phyloP scores from a whole-genome alignment of 1,140 invertebrate genomes.

The Hyles vespertilio region DNA sequence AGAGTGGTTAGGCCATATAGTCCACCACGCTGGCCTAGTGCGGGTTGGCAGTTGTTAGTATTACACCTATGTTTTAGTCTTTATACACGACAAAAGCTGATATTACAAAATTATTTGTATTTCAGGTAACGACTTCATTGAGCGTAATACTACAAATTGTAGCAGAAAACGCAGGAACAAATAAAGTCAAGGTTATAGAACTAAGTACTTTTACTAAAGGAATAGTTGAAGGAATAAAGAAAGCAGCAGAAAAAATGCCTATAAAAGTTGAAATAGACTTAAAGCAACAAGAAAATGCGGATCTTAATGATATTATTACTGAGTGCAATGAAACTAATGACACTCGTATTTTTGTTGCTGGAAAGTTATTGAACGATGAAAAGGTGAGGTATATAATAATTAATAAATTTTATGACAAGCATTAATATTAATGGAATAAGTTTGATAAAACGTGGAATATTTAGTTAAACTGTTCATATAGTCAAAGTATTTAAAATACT shows the following conservation, averaged over 20 bases:
- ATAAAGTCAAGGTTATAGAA: slow-evolving; percentile 13
- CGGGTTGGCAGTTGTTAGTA: too few species aligned
- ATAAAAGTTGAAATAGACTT: slow-evolving; percentile 10
- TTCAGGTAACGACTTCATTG: slow-evolving; percentile 21
- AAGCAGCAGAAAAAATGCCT: slow-evolving; percentile 10
- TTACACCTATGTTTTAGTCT: too few species aligned
- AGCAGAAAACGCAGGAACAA: slow-evolving; percentile 12
- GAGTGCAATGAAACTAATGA: background rate
- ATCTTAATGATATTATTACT: slow-evolving; percentile 2
- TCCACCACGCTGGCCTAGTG: too few species aligned
- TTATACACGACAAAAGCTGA: too few species aligned
- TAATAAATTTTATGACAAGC: too few species aligned
- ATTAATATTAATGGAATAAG: too few species aligned
- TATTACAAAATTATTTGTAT: background rate
- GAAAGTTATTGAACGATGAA: slow-evolving; percentile 9
- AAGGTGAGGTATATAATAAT: slow-evolving; percentile 7
- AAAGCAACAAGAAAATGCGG: slow-evolving; percentile 7
- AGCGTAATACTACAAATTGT: slow-evolving; percentile 28
- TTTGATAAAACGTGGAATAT: too few species aligned
- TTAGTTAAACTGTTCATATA: too few species aligned
- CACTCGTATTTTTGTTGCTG: background rate
- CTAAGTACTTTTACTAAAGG: slow-evolving; percentile 1
- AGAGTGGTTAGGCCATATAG: too few species aligned
- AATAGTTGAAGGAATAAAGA: slow-evolving; percentile 2
- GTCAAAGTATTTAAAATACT: too few species aligned